Percentiles rank a stretch among this genome's conserved stretches.
phyloP scores from a whole-genome alignment of 2,888 invertebrate genomes.

The Drosophila subsilvestris region DNA sequence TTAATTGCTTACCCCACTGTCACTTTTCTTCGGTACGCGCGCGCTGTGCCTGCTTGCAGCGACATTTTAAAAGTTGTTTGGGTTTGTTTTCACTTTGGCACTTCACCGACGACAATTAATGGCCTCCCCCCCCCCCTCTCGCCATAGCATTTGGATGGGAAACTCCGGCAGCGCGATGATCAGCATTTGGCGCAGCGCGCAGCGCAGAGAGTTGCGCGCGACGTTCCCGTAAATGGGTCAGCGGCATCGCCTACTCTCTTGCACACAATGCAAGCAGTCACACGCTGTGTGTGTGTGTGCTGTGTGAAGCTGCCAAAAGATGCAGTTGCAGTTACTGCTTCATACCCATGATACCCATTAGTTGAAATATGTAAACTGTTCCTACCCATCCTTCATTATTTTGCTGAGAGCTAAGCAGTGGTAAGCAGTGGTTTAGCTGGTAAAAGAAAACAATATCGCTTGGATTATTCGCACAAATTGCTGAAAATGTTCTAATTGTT shows the following conservation, averaged over 20 bases:
- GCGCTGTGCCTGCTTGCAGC: not conserved
- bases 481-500: too few relatives aligned
- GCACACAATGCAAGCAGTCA: slow-evolving; percentile 12
- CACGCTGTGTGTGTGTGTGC: not conserved
- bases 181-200: slow-evolving; percentile 3
- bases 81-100: slow-evolving; percentile 65
- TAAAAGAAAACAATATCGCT: too few relatives aligned
- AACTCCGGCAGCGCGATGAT: slow-evolving; percentile 25
- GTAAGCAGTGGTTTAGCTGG: too few relatives aligned
- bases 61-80: slow-evolving; percentile 69
- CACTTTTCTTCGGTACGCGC: slow-evolving; percentile 59
- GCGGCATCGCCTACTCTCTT: slow-evolving; percentile 4
- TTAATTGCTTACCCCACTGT: slow-evolving; percentile 66
- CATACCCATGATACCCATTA: not conserved
- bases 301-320: slow-evolving; percentile 18
- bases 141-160: slow-evolving; percentile 9
- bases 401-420: too few relatives aligned
- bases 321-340: not conserved
- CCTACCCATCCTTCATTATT: too few relatives aligned
- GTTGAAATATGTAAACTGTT: not conserved
- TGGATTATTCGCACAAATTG: too few relatives aligned
- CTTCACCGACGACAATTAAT: slow-evolving; percentile 23
- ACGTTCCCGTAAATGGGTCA: not conserved
- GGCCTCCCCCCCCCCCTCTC: not conserved
- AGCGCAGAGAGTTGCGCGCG: not conserved